Percentiles rank a stretch among this genome's conserved stretches.
Evolutionary conservation across 2,113 vertebrate genomes (phyloP).

Genomic region (Barnardius zonarius): DNA sequence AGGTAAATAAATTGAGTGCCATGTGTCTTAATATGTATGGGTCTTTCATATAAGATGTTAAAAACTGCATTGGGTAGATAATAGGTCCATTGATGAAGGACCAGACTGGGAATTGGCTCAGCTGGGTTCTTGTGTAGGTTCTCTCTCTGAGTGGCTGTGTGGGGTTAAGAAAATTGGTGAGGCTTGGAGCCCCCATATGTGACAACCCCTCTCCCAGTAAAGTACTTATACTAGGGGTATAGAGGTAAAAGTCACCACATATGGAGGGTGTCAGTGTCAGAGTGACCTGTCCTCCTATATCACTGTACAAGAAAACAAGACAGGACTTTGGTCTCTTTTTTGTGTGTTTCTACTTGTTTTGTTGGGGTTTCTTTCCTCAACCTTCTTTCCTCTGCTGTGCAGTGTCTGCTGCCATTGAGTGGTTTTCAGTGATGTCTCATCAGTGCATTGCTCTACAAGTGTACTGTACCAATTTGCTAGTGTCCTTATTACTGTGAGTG

Average conservation of each 20-base stretch:
- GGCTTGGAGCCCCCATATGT: background rate
- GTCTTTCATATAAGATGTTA: constrained; percentile 40
- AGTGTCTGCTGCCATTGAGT: background rate
- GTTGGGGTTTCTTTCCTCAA: too few species aligned
- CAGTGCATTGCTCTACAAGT: background rate
- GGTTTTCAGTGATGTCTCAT: background rate
- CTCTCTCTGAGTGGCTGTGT: background rate
- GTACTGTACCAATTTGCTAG: background rate
- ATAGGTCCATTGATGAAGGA: constrained; percentile 32
- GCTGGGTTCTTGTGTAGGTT: background rate
- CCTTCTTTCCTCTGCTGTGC: background rate
- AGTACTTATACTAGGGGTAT: background rate
- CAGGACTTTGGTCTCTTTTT: background rate
- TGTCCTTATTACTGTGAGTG: background rate
- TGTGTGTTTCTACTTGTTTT: background rate
- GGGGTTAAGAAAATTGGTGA: background rate
- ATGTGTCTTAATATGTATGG: background rate
- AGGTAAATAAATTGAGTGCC: constrained; percentile 55
- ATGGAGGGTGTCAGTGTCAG: background rate
- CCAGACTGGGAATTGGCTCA: background rate
- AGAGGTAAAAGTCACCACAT: background rate
- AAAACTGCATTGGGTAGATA: constrained; percentile 41
- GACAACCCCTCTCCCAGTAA: background rate
- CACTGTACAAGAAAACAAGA: background rate
- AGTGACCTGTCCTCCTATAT: background rate